Evolutionary conservation across 1,140 invertebrate genomes (phyloP), one percentile per base, ranked within the genome.

Genomic region (Drosophila tropicalis): DNA sequence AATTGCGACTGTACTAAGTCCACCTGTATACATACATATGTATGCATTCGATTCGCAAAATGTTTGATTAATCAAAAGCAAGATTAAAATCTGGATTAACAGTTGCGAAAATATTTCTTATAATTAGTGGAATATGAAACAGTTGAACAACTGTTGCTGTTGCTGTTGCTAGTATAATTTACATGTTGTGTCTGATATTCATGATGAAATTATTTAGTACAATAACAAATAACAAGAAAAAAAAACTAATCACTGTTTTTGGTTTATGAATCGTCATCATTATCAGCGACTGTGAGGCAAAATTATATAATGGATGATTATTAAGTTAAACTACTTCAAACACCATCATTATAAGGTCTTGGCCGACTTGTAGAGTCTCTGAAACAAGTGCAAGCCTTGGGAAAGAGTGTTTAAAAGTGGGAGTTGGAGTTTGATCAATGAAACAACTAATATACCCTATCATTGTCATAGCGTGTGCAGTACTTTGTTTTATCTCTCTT

Each of bases 141-240:
- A 22, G 57, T 17, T 58, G 19, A 58, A 29, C 68, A 70, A 65
- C 68, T 70, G 68, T 65, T 65, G 62, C 62, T 64, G n/a, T n/a
- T n/a, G n/a, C n/a, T n/a, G n/a, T n/a, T n/a, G n/a, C 39, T 41
- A 4, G 22, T 15, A 15, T n/a, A 36, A 34, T 34, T n/a, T 32
- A 34, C 55, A 32, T n/a, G 34, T 29, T 15, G 15, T 57, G 55
- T 15, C 19, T 19, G 9, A 22, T 22, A 22, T 51, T 10, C 10
- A 19, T 51, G 44, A 51, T 51, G 44, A 51, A 51, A 51, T 51
- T 51, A 22, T 51, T 12, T 29, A 29, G 29, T 22, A 22, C 9
- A 10, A 51, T 1, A 47, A 51, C 4, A 51, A 12, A 9, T 12
- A 51, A 22, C 9, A 22, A 22, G 6, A 44, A 51, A 22, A 51